Base-by-base conservation (phyloP, 2,888 invertebrate genomes). In the Tinea trinotella region DNA sequence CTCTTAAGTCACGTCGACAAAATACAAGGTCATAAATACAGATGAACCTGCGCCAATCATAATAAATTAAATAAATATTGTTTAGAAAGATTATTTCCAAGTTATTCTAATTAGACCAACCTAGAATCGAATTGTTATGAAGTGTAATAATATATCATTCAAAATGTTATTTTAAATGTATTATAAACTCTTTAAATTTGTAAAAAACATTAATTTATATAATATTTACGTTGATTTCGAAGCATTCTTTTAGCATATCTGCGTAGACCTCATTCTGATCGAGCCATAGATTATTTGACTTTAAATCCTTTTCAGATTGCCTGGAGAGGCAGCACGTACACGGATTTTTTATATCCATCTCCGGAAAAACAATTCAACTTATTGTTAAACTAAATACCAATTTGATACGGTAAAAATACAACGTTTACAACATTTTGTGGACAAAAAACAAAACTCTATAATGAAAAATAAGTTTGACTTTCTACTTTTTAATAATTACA, bases 241-340 rank as follows among this genome's bases (percentile, higher is more conserved):
- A 84, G 69, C 83, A 84, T 61, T 84, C 79, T 59, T 74, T 79
- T 20, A 84, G 57, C 76, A 84, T 78, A 59, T 80, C 78, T 24
- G 68, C 68, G 56, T 76, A 84, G 46, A 79, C 60, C 70, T 82
- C 83, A 0, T 69, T 61, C 57, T 71, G 70, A 9, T 71, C 78
- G 0, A 74, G 62, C 53, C 64, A 63, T 40, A 63, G 67, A 57
- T 81, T 78, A 3, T 67, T 56, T 0, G 67, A 59, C 54, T 72
- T 76, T 10, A 83, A 56, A 52, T 75, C 66, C 57, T 77, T 82
- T 55, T 81, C 82, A 0, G 81, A 76, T 1, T 78, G 75, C 18
- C 76, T 69, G 40, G 79, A 10, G 10, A 50, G 64, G 58, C 83
- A 83, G 59, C 83, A 83, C 10, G 71, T 69, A 56, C 82, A 83